Conservation (phyloP, 2,113 vertebrate species). For the Neodontobutis hainanensis region DNA sequence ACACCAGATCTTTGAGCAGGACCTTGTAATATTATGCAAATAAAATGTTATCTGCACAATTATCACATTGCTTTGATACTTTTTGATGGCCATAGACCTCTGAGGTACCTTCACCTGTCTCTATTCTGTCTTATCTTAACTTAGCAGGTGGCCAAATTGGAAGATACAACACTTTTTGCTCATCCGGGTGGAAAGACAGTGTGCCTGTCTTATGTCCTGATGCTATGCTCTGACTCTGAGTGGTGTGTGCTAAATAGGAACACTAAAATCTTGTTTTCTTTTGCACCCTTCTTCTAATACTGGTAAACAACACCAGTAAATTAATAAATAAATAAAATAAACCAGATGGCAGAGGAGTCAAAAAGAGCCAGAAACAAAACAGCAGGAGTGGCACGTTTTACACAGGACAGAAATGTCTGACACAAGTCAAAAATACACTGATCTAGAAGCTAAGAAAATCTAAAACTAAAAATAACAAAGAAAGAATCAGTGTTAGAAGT, state of each 20-base stretch:
- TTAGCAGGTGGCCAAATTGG: neutral
- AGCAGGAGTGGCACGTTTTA: slow-evolving; percentile 53
- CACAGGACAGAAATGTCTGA: slow-evolving; percentile 37
- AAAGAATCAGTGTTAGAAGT: slow-evolving; percentile 26
- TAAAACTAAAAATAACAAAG: slow-evolving; percentile 20
- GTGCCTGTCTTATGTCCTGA: slow-evolving; percentile 21
- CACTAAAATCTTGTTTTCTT: slow-evolving; percentile 31
- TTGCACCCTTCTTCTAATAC: slow-evolving; percentile 46
- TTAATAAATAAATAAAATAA: slow-evolving; percentile 25
- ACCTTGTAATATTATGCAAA: slow-evolving; percentile 17
- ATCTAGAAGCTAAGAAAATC: slow-evolving; percentile 30
- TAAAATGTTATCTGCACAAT: slow-evolving; percentile 22
- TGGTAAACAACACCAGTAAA: slow-evolving; percentile 42
- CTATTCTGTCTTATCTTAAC: neutral
- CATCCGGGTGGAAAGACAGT: slow-evolving; percentile 29
- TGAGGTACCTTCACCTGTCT: slow-evolving; percentile 8
- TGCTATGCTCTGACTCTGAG: slow-evolving; percentile 22
- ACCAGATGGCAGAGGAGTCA: slow-evolving; percentile 57
- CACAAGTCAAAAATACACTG: slow-evolving; percentile 26
- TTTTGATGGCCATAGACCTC: slow-evolving; percentile 9
- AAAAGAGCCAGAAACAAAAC: slow-evolving; percentile 66
- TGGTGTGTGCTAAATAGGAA: slow-evolving; percentile 19
- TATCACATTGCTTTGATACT: slow-evolving; percentile 23
- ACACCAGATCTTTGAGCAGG: slow-evolving; percentile 5
- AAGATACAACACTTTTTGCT: slow-evolving; percentile 22